Conservation (phyloP, 92 coral and sea anemone species). For the Muricea muricata region DNA sequence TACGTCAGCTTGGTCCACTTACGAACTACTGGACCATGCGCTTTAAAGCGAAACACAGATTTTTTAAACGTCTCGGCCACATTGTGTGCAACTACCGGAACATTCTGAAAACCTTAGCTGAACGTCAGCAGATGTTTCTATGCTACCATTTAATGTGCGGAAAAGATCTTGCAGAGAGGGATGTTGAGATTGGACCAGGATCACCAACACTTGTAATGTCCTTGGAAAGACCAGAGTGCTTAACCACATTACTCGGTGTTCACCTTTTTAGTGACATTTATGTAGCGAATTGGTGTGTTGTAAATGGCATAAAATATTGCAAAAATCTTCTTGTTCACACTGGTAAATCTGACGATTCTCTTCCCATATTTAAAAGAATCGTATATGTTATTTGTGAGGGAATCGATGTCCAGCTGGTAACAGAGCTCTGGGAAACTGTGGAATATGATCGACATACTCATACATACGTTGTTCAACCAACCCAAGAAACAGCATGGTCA, state of each 20-base stretch:
- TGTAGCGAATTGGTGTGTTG: slow-evolving; percentile 30
- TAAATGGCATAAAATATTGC: slow-evolving; percentile 4
- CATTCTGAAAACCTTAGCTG: not conserved
- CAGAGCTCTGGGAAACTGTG: not conserved
- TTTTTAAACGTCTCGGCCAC: not conserved
- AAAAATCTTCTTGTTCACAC: slow-evolving; percentile 18
- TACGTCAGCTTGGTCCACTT: not conserved
- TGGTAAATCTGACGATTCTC: not conserved
- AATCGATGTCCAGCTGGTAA: not conserved
- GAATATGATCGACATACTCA: slow-evolving; percentile 27
- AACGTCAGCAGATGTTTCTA: not conserved
- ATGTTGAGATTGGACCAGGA: not conserved
- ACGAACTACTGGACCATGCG: not conserved
- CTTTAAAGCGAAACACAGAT: slow-evolving; percentile 15
- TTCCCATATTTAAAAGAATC: slow-evolving; percentile 1
- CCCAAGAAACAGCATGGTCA: not conserved
- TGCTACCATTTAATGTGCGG: not conserved
- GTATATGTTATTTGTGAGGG: not conserved
- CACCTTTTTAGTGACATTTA: not conserved
- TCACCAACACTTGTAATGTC: not conserved
- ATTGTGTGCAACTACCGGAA: not conserved
- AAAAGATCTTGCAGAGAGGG: not conserved
- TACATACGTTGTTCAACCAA: not conserved
- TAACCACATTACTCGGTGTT: not conserved
- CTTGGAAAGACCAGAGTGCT: not conserved